Evolutionary conservation across 2,113 vertebrate species (phyloP), one percentile per base, ranked within the genome.

Genomic region (Scalopus aquaticus): DNA sequence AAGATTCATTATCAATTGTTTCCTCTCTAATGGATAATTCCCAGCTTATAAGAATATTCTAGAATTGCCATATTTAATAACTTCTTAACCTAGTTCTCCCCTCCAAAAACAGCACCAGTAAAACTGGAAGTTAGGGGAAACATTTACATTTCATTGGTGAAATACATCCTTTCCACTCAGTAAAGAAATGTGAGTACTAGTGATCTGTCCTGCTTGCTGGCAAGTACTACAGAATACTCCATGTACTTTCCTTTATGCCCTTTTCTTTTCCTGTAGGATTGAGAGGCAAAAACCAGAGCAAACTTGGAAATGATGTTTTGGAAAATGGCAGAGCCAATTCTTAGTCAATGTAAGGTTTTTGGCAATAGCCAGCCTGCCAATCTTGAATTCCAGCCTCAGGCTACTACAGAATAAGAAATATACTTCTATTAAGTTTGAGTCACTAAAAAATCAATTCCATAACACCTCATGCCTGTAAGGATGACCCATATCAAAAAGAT

Each of bases 1-100:
- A 95, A 37, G 35, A 74, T 5, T 77, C 17, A 46, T 81, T 74
- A 92, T 74, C 51, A 67, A 28, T 26, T 56, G 22, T 49, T 90
- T 92, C 28, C 30, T 72, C 44, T 83, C 60, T 72, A 60, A 22
- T 93, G 35, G 28, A 79, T 35, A 87, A 90, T 74, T 95, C 74
- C 64, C 22, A 39, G 7, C 22, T 80, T 76, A 35, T 11, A 58
- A 88, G 46, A 80, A 90, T 80, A 87, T 81, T 4, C 12, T 56
- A 60, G 10, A 76, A 78, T 80, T 32, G n/a, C 44, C 76, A 87
- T 22, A 56, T 74, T 89, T 89, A 69, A 64, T n/a, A 70, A 85
- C 12, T 6, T 84, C 20, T 79, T 79, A 42, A 65, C 19, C 24
- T 30, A 54, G 30, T 49, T 39, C 39, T 42, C 3, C 20, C 15